These are phyloP conservation scores for Eucidaris tribuloides DNA, from an alignment of 35 echinoderm and acorn worm species.

Conservation along the genomic window DNA sequence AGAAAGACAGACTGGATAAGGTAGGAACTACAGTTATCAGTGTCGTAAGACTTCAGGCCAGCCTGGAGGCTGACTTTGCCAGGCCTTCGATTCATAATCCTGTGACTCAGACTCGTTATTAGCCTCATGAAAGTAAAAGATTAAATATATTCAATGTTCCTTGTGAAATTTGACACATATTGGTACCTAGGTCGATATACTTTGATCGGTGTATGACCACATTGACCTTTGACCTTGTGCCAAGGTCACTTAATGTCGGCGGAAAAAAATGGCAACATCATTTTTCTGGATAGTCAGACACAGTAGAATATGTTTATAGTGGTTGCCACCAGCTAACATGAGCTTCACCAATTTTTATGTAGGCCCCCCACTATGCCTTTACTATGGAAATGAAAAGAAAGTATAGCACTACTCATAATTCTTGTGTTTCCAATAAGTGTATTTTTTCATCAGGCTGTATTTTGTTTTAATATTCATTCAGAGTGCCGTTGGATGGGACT, in stretches of 20 bases:
- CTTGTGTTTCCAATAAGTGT: not conserved
- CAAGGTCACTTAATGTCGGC: no score
- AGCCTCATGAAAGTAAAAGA: not conserved
- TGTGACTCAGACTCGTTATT: not conserved
- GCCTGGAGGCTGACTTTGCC: not conserved
- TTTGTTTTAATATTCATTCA: not conserved
- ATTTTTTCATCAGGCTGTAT: not conserved
- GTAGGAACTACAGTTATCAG: conserved; percentile 29
- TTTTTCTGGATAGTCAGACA: no score
- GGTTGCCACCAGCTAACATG: no score
- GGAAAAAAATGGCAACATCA: no score
- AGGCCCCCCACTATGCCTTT: not conserved
- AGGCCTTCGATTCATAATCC: not conserved
- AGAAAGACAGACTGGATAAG: conserved; percentile 73
- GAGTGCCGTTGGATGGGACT: conserved; percentile 85
- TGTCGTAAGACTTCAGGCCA: not conserved
- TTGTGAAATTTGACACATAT: not conserved
- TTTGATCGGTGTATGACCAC: no score
- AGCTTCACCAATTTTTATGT: no score
- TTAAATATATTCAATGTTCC: not conserved
- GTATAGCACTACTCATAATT: not conserved
- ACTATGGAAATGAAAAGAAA: not conserved
- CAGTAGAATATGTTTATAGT: no score
- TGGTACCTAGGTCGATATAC: not conserved
- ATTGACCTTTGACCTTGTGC: no score